Evolutionary conservation across 2,888 invertebrate species (phyloP).

Genomic region (Aleiodes testaceus): DNA sequence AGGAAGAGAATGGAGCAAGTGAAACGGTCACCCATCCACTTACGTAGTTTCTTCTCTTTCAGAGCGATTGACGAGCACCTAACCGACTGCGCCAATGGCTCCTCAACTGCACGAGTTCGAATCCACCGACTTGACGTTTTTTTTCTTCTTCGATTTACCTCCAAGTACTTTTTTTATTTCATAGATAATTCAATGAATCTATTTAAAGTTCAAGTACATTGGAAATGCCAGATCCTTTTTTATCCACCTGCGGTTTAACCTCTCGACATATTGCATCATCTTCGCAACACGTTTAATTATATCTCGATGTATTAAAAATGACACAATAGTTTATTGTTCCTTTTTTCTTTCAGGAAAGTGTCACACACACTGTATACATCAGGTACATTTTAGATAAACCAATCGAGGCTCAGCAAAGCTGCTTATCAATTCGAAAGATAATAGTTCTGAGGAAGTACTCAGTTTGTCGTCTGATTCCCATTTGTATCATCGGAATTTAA

Average conservation of each 20-base stretch:
- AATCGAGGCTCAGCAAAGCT: neutral
- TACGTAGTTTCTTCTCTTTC: neutral
- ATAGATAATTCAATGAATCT: neutral
- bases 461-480: neutral
- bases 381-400: neutral
- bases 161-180: neutral
- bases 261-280: conserved; percentile 29
- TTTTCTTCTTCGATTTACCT: neutral
- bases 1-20: conserved; percentile 22
- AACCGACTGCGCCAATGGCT: neutral
- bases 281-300: conserved; percentile 22
- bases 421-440: conserved; percentile 18
- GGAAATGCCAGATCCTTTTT: conserved; percentile 21
- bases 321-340: too few relatives aligned
- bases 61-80: neutral
- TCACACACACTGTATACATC: neutral
- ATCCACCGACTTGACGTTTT: neutral
- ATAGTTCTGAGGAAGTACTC: conserved; percentile 5
- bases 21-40: conserved; percentile 46
- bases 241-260: conserved; percentile 24
- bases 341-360: neutral
- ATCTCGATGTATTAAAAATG: neutral
- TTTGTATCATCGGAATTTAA: neutral
- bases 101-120: neutral
- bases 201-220: neutral